Conservation (phyloP, 2,888 invertebrate genomes). For the Cartodere bifasciata region DNA sequence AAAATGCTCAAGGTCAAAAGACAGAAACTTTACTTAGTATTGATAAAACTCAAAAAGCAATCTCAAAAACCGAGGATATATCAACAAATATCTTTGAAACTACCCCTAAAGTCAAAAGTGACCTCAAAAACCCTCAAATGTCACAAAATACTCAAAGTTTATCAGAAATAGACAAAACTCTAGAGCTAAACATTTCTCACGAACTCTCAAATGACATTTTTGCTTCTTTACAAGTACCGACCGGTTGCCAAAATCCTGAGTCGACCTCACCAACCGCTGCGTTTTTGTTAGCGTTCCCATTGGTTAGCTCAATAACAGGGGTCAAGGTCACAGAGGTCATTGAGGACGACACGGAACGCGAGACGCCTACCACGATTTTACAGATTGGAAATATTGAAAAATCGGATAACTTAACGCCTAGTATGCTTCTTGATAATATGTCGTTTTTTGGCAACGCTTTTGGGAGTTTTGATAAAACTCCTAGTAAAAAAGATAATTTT, state of each 20-base stretch:
- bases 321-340: slow-evolving; percentile 40
- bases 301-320: slow-evolving; percentile 49
- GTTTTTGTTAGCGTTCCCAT: slow-evolving; percentile 60
- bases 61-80: slow-evolving; percentile 11
- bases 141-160: too few species aligned
- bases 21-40: too few species aligned
- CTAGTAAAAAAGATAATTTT: too few species aligned
- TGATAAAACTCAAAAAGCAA: too few species aligned
- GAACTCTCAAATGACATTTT: slow-evolving; percentile 48
- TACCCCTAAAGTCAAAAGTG: too few species aligned
- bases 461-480: too few species aligned
- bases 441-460: too few species aligned
- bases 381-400: slow-evolving; percentile 37
- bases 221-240: slow-evolving; percentile 44
- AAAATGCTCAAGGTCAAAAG: too few species aligned
- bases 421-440: slow-evolving; percentile 30
- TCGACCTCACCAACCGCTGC: slow-evolving; percentile 65
- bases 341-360: slow-evolving; percentile 39
- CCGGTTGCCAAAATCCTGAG: slow-evolving; percentile 42
- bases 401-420: slow-evolving; percentile 28
- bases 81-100: too few species aligned
- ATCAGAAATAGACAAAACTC: too few species aligned
- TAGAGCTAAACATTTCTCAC: slow-evolving; percentile 28
- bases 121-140: too few species aligned
- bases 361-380: slow-evolving; percentile 34